A percentile compares a stretch with the other conserved stretches of the same genome.
These are phyloP conservation scores for Acrocephalus kingi DNA, from an alignment of 2,113 vertebrate genomes.

Conservation along the genomic window DNA sequence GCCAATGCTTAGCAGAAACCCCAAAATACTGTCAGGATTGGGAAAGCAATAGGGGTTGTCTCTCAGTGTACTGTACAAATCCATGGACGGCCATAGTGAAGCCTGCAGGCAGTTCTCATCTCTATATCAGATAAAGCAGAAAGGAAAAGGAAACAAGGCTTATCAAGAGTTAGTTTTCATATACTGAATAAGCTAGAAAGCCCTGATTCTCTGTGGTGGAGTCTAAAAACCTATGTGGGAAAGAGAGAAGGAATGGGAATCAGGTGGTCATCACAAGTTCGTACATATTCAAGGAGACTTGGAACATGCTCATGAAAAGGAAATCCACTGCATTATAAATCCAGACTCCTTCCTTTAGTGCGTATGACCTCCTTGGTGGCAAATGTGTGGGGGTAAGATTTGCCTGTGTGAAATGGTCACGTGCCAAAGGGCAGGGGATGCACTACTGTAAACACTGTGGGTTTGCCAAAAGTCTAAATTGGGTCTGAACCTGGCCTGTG, in stretches of 20 bases:
- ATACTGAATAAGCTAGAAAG: neutral
- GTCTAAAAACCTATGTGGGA: neutral
- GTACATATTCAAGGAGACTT: neutral
- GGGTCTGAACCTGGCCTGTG: neutral
- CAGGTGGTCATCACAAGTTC: neutral
- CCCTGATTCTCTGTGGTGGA: neutral
- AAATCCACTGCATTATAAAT: neutral
- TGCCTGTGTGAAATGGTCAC: neutral
- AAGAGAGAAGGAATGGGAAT: neutral
- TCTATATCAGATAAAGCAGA: neutral
- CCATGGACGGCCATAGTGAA: neutral
- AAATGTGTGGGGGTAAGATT: neutral
- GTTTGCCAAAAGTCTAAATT: neutral
- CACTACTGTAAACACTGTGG: neutral
- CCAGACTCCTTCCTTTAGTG: neutral
- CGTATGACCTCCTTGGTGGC: fast-evolving
- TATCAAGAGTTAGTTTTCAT: neutral
- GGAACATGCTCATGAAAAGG: neutral
- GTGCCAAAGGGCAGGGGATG: neutral
- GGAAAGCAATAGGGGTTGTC: neutral
- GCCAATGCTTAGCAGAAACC: neutral
- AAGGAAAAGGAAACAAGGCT: neutral
- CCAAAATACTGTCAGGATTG: neutral
- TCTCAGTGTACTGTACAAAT: neutral
- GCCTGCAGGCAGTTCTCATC: neutral